A percentile compares a stretch with the other conserved stretches of the same genome.
These are phyloP conservation scores for Panulirus ornatus DNA, from an alignment of 1,140 invertebrate genomes.

Conservation along the genomic window DNA sequence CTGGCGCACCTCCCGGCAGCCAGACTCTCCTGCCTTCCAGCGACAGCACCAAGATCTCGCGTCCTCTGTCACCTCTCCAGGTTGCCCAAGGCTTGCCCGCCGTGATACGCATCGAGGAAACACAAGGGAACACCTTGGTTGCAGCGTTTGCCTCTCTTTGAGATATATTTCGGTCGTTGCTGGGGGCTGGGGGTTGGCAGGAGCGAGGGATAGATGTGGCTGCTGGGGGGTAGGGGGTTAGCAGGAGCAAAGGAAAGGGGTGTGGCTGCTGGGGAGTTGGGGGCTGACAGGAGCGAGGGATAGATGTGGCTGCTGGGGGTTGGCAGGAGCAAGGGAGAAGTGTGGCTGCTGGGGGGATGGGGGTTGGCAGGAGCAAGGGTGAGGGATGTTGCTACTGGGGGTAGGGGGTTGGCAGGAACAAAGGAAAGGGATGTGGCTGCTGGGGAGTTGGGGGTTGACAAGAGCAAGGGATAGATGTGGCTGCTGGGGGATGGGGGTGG, in stretches of 20 bases:
- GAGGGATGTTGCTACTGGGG: not conserved
- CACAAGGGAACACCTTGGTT: not conserved
- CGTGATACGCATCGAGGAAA: not conserved
- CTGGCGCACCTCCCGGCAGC: too few species aligned
- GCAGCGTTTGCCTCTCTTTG: not conserved
- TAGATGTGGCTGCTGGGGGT: not conserved
- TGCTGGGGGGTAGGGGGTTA: not conserved
- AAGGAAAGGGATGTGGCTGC: not conserved
- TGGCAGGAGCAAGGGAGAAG: not conserved
- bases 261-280: not conserved
- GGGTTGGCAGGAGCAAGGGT: not conserved
- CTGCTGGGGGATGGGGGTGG: not conserved
- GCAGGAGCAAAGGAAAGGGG: not conserved
- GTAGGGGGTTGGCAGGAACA: not conserved
- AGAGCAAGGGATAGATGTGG: not conserved
- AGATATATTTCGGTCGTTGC: not conserved
- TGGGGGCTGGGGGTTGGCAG: not conserved
- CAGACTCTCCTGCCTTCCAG: too few species aligned
- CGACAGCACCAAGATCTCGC: too few species aligned
- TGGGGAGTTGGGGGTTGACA: not conserved
- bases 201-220: not conserved
- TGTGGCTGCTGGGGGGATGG: not conserved
- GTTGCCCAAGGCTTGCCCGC: not conserved
- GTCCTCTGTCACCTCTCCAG: not conserved
- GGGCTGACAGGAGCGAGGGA: not conserved